These are phyloP conservation scores for Anoncus sp. DNA, from an alignment of 2,888 invertebrate genomes.

Conservation along the genomic window DNA sequence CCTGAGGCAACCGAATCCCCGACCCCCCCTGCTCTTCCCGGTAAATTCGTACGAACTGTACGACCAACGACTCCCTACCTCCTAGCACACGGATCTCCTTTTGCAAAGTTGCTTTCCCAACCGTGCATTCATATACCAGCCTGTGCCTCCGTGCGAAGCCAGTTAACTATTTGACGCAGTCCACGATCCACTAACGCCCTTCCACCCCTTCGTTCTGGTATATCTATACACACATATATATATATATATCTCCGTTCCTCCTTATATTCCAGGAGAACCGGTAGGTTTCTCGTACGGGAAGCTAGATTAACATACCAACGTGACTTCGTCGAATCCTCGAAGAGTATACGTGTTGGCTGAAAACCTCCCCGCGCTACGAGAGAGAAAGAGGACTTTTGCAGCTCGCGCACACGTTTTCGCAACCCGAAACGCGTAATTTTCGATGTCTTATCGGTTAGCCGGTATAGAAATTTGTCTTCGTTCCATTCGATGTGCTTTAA, in stretches of 20 bases:
- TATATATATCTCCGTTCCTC: conserved; percentile 31
- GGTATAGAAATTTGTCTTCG: conserved; percentile 18
- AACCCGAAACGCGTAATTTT: conserved; percentile 13
- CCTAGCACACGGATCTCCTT: conserved; percentile 67
- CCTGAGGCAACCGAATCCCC: conserved; percentile 38
- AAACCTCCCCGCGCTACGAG: background rate
- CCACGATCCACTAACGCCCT: conserved; percentile 59
- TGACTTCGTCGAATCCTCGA: conserved; percentile 50
- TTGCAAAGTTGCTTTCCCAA: conserved; percentile 71
- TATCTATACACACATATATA: conserved; percentile 20
- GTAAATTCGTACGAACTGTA: conserved; percentile 41
- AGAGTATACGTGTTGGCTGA: conserved; percentile 33
- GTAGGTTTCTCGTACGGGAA: conserved; percentile 53
- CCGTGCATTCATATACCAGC: conserved; percentile 62
- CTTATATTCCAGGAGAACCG: conserved; percentile 8
- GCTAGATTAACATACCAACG: conserved; percentile 71
- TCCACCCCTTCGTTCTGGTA: conserved; percentile 33
- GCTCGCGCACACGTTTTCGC: background rate
- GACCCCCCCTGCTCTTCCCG: conserved; percentile 61
- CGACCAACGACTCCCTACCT: conserved; percentile 45
- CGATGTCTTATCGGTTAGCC: conserved; percentile 11
- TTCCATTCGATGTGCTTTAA: background rate
- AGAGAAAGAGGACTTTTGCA: background rate
- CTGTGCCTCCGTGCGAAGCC: conserved; percentile 72
- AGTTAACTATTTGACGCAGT: conserved; percentile 77